phyloP scores from a whole-genome alignment of 1,140 invertebrate genomes.

The Zaprionus ghesquierei region DNA sequence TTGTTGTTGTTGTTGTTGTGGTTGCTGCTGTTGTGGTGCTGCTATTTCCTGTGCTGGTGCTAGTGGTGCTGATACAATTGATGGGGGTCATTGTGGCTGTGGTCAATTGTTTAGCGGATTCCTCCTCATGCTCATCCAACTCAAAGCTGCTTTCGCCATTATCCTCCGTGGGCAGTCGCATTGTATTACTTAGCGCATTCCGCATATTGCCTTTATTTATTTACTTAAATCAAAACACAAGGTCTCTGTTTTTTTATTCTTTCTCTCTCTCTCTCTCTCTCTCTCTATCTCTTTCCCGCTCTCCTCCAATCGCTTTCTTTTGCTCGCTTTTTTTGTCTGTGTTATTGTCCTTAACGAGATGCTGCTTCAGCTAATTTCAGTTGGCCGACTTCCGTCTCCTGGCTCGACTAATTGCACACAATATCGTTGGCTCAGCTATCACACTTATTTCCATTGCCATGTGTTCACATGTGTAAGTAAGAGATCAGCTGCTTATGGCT shows the following conservation, averaged over 20 bases:
- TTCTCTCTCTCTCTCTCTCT: not conserved
- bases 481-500: constrained; percentile 19
- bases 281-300: not conserved
- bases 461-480: constrained; percentile 30
- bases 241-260: not conserved
- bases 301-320: not conserved
- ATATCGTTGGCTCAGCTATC: constrained; percentile 27
- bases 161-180: constrained; percentile 39
- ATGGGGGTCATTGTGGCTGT: not conserved
- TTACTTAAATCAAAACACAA: not conserved
- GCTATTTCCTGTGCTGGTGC: not conserved
- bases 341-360: not conserved
- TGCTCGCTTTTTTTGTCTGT: not conserved
- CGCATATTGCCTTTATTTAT: constrained; percentile 36
- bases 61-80: not conserved
- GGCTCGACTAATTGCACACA: constrained; percentile 34
- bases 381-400: constrained; percentile 20
- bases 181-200: constrained; percentile 46
- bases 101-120: not conserved
- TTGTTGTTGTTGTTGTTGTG: not conserved
- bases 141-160: constrained; percentile 61
- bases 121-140: constrained; percentile 64
- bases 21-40: not conserved
- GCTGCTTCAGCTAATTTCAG: constrained; percentile 1
- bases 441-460: constrained; percentile 72